Conservation (phyloP, 1,140 invertebrate species). For the Atta cephalotes region DNA sequence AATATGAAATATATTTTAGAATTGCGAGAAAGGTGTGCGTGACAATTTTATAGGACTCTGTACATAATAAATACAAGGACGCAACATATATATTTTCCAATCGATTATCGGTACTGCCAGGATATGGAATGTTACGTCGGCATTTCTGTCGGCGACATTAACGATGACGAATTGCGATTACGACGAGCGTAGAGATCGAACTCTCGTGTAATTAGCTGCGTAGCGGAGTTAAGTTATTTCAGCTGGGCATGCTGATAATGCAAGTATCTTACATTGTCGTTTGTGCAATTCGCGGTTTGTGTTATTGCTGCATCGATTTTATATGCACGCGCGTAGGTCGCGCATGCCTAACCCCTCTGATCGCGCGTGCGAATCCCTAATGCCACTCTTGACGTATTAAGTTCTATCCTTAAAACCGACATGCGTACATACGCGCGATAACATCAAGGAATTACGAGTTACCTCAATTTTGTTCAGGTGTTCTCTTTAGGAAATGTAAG, state of each 20-base stretch:
- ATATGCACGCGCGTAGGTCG: not conserved
- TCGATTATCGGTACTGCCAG: not conserved
- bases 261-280: conserved; percentile 35
- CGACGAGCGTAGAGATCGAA: conserved; percentile 15
- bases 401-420: conserved; percentile 1
- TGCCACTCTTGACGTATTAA: conserved; percentile 19
- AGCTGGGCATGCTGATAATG: conserved; percentile 27
- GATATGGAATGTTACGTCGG: conserved; percentile 25
- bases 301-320: conserved; percentile 48
- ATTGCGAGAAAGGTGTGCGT: not conserved
- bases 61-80: not conserved
- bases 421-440: not conserved
- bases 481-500: not conserved
- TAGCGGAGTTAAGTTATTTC: conserved; percentile 54
- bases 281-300: conserved; percentile 40
- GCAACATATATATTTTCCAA: not conserved
- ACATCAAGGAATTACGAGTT: not conserved
- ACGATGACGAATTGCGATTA: conserved; percentile 34
- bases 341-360: not conserved
- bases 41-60: not conserved
- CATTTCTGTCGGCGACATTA: conserved; percentile 13
- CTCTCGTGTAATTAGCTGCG: not conserved
- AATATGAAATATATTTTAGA: not conserved
- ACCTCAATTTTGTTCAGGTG: not conserved
- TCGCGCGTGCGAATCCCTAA: conserved; percentile 14